A percentile compares a stretch with the other conserved stretches of the same genome.
Evolutionary conservation across 2,888 invertebrate genomes (phyloP).

Genomic region (Isotomurus palustris): DNA sequence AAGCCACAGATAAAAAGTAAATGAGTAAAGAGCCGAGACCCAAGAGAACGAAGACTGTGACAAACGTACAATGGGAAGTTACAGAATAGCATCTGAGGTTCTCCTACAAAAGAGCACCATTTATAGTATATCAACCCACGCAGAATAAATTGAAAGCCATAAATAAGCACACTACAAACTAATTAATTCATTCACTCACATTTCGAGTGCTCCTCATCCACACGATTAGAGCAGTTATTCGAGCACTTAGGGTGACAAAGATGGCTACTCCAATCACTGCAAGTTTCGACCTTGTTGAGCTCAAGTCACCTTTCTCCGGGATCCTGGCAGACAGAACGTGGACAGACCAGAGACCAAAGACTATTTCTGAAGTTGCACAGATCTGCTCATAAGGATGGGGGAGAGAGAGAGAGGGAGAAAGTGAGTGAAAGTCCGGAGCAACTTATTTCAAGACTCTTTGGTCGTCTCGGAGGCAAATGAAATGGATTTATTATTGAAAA

Average conservation of each 20-base stretch:
- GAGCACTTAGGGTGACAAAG: conserved; percentile 23
- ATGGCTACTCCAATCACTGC: conserved; percentile 24
- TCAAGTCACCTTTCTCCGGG: background rate
- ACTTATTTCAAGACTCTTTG: background rate
- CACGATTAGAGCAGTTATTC: conserved; percentile 22
- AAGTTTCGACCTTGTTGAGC: conserved; percentile 21
- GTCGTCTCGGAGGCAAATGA: background rate
- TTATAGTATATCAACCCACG: too few species aligned
- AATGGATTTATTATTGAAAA: background rate
- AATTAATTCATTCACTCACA: conserved; percentile 11
- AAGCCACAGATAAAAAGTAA: conserved; percentile 21
- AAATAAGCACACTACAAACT: too few species aligned
- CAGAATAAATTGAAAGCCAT: background rate
- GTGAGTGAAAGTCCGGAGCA: background rate
- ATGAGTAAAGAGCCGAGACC: conserved; percentile 22
- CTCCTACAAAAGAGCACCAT: conserved; percentile 10
- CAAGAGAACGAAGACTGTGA: conserved; percentile 22
- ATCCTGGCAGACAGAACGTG: conserved; percentile 11
- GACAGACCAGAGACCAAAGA: conserved; percentile 27
- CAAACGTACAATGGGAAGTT: conserved; percentile 25
- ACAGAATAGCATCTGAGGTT: conserved; percentile 20
- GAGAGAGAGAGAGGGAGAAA: background rate
- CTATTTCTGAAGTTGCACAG: conserved; percentile 30
- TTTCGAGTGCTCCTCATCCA: conserved; percentile 27
- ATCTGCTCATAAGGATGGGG: conserved; percentile 12